Conservation (phyloP, 1,140 invertebrate genomes). For the Trichonephila clavata region DNA sequence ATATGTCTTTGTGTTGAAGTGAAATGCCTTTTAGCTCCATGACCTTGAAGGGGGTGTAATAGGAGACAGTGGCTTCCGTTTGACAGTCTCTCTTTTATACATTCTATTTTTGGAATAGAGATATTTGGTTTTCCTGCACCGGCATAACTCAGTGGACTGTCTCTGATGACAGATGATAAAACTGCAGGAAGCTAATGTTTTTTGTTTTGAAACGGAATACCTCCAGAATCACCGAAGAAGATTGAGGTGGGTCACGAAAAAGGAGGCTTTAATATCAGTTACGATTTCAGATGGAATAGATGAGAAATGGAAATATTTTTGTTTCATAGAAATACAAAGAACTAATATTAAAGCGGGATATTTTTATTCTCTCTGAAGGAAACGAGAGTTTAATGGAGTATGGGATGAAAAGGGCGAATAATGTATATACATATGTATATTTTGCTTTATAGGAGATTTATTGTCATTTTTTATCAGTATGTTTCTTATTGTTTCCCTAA, state of each 20-base stretch:
- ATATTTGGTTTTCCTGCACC: background rate
- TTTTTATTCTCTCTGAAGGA: too few species aligned
- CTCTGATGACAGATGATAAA: background rate
- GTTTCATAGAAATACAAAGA: background rate
- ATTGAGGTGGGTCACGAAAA: background rate
- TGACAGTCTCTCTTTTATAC: background rate
- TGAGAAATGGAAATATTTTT: background rate
- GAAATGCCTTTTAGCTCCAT: background rate
- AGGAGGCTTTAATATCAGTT: background rate
- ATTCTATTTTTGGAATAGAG: background rate
- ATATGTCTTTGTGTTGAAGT: background rate
- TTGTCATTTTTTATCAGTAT: too few species aligned
- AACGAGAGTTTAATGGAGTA: too few species aligned
- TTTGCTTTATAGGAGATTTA: too few species aligned
- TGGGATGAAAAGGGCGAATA: too few species aligned
- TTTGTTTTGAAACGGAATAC: background rate
- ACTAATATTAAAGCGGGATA: too few species aligned
- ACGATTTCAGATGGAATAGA: background rate
- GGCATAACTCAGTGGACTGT: background rate
- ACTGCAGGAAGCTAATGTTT: background rate
- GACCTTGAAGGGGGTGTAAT: constrained; percentile 11
- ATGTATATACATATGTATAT: too few species aligned
- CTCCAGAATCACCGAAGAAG: background rate
- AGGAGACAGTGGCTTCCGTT: constrained; percentile 9
- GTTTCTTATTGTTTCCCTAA: too few species aligned